These are phyloP conservation scores for Aradophagus sp. DNA, from an alignment of 1,140 invertebrate species.

Conservation along the genomic window DNA sequence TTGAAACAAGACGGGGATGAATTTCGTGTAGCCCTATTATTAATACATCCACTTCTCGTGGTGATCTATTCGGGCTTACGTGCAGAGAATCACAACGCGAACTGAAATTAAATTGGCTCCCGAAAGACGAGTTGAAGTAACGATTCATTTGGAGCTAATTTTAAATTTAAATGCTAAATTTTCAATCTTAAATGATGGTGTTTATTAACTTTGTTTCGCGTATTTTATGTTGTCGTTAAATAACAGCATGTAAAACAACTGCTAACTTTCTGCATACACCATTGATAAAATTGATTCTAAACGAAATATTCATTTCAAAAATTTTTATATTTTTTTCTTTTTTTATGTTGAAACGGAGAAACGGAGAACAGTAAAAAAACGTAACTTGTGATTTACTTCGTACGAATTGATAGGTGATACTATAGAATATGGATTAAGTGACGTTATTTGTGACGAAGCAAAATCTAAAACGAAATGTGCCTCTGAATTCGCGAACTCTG, in stretches of 20 bases:
- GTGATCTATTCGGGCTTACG: conserved; percentile 36
- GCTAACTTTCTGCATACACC: too few species aligned
- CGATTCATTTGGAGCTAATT: conserved; percentile 4
- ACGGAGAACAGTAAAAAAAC: too few species aligned
- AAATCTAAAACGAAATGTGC: conserved; percentile 49
- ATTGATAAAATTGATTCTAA: too few species aligned
- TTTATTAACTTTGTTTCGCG: background rate
- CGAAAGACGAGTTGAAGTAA: conserved; percentile 2
- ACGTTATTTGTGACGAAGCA: too few species aligned
- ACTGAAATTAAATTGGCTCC: conserved; percentile 33
- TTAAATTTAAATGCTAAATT: background rate
- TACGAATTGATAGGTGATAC: conserved; percentile 1
- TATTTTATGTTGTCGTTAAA: background rate
- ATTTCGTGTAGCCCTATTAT: conserved; percentile 31
- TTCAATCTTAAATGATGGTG: too few species aligned
- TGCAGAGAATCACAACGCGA: conserved; percentile 14
- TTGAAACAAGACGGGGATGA: conserved; percentile 5
- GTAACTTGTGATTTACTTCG: too few species aligned
- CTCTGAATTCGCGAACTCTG: conserved; percentile 58
- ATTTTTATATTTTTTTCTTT: too few species aligned
- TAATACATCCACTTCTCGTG: conserved; percentile 34
- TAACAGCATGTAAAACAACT: too few species aligned
- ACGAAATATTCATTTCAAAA: too few species aligned
- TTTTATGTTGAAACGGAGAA: too few species aligned
- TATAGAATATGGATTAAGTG: too few species aligned